Conservation (phyloP, 2,888 invertebrate genomes). For the Apotomis turbidana region DNA sequence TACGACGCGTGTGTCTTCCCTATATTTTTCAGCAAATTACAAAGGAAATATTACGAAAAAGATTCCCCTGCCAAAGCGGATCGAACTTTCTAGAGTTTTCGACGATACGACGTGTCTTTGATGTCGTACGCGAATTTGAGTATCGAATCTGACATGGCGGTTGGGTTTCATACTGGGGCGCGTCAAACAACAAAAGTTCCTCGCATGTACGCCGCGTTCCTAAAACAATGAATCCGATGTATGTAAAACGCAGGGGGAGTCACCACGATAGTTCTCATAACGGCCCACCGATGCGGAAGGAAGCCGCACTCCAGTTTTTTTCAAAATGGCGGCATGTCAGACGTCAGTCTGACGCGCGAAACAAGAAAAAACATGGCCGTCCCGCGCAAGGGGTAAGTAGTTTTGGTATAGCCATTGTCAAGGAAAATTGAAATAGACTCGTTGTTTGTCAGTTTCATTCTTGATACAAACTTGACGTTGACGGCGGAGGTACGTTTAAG, state of each 20-base stretch:
- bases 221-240: conserved; percentile 82
- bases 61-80: conserved; percentile 18
- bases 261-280: conserved; percentile 79
- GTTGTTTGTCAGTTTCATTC: not conserved
- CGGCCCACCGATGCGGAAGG: conserved; percentile 79
- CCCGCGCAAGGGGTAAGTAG: conserved; percentile 58
- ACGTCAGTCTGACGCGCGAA: conserved; percentile 72
- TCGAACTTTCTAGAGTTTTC: conserved; percentile 27
- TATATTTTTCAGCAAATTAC: not conserved
- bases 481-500: not conserved
- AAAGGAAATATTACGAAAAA: conserved; percentile 12
- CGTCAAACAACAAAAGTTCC: conserved; percentile 75
- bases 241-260: conserved; percentile 81
- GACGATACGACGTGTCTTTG: conserved; percentile 33
- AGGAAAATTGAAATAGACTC: conserved; percentile 19
- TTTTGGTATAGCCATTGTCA: conserved; percentile 48
- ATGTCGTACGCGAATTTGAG: conserved; percentile 35
- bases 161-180: conserved; percentile 62
- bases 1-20: not conserved
- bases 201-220: conserved; percentile 68
- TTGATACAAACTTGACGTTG: not conserved
- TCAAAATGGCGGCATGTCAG: conserved; percentile 81
- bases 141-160: conserved; percentile 52
- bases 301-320: conserved; percentile 81
- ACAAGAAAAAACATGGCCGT: conserved; percentile 76